These are phyloP conservation scores for Trachurus trachurus DNA, from an alignment of 2,797 vertebrate genomes.

Conservation along the genomic window DNA sequence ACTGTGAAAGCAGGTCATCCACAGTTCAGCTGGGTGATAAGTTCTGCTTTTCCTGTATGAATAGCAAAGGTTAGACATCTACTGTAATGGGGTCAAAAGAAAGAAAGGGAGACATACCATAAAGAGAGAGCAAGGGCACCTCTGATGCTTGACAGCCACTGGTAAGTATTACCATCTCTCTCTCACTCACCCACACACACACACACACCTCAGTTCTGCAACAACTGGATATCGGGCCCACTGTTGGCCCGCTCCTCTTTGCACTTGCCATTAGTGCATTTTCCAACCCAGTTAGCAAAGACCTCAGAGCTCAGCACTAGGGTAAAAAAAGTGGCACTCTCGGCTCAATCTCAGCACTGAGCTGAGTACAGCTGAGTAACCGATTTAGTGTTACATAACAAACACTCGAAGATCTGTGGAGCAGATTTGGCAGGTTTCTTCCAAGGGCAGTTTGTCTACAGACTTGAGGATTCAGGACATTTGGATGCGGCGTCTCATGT, in stretches of 20 bases:
- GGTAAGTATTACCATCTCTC: constrained; percentile 3
- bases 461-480: neutral
- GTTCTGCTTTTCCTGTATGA: constrained; percentile 13
- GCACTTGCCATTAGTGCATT: constrained; percentile 59
- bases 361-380: constrained; percentile 45
- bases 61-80: constrained; percentile 37
- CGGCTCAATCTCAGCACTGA: constrained; percentile 30
- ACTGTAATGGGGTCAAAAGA: constrained; percentile 33
- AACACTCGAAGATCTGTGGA: constrained; percentile 13
- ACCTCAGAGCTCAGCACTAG: constrained; percentile 57
- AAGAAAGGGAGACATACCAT: constrained; percentile 19
- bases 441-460: neutral
- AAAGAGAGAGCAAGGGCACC: constrained; percentile 18
- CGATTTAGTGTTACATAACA: constrained; percentile 40
- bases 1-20: constrained; percentile 1
- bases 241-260: constrained; percentile 52
- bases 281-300: constrained; percentile 69
- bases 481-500: constrained; percentile 10
- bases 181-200: constrained; percentile 3
- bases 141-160: constrained; percentile 28
- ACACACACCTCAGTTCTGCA: constrained; percentile 1
- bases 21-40: constrained; percentile 29
- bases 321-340: constrained; percentile 51
- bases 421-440: constrained; percentile 25
- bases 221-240: constrained; percentile 25